phyloP scores from a whole-genome alignment of 2,113 vertebrate species.

The Galemys pyrenaicus region DNA sequence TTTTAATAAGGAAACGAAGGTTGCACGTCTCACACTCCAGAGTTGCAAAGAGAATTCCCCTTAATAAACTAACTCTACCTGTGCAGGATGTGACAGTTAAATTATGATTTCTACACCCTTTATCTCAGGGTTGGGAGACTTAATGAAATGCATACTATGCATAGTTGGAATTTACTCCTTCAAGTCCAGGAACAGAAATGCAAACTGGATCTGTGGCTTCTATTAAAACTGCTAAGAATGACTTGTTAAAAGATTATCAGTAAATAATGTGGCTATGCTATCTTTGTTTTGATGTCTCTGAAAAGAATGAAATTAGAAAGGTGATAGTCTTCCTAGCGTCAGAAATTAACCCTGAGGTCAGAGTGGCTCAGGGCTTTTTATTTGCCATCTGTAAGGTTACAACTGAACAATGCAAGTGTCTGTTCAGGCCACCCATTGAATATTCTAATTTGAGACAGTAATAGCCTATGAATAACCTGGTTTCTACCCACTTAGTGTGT shows the following conservation, averaged over 20 bases:
- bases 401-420: constrained; percentile 44
- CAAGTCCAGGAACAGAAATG: not conserved
- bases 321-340: not conserved
- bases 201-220: constrained; percentile 44
- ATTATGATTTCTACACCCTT: constrained; percentile 47
- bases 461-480: constrained; percentile 63
- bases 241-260: not conserved
- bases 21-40: not conserved
- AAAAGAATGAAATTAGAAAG: not conserved
- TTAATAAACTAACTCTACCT: not conserved
- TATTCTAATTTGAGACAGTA: constrained; percentile 62
- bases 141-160: constrained; percentile 35
- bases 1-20: constrained; percentile 35
- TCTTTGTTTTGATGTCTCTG: not conserved
- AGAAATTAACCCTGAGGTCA: constrained; percentile 39
- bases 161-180: not conserved
- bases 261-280: not conserved
- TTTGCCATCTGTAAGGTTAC: not conserved
- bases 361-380: not conserved
- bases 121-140: constrained; percentile 7
- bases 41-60: not conserved
- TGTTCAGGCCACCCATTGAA: constrained; percentile 37
- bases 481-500: constrained; percentile 43
- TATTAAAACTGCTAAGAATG: not conserved
- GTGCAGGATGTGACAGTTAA: constrained; percentile 65